Evolutionary conservation across 2,113 vertebrate genomes (phyloP).

Genomic region (Corythoichthys haematopterus): DNA sequence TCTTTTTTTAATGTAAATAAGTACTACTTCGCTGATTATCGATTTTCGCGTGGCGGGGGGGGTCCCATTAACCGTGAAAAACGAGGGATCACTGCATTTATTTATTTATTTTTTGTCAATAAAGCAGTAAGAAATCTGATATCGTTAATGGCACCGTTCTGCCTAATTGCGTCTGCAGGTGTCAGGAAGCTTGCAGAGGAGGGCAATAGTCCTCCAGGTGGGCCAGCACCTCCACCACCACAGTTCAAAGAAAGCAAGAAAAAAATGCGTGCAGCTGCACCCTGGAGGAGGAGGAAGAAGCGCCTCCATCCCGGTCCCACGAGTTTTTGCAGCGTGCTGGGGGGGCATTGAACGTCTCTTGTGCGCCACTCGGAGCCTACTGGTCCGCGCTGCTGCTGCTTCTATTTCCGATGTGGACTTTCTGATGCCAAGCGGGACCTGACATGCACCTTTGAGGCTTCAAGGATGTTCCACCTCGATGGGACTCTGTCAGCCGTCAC

Average conservation of each 20-base stretch:
- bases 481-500: slow-evolving; percentile 67
- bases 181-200: slow-evolving; percentile 2
- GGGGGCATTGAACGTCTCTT: slow-evolving; percentile 50
- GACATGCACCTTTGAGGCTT: slow-evolving; percentile 52
- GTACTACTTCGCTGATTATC: no score
- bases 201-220: slow-evolving; percentile 50
- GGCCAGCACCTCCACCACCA: slow-evolving; percentile 21
- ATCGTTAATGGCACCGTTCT: background rate
- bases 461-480: slow-evolving; percentile 81
- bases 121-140: background rate
- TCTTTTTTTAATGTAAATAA: no score
- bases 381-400: slow-evolving; percentile 16
- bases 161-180: background rate
- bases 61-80: no score
- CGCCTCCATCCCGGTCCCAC: slow-evolving; percentile 15
- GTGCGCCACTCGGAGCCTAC: slow-evolving; percentile 28
- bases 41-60: no score
- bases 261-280: slow-evolving; percentile 16
- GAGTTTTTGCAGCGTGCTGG: slow-evolving; percentile 18
- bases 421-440: slow-evolving; percentile 45
- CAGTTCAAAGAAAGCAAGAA: slow-evolving; percentile 1
- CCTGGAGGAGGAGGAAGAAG: slow-evolving; percentile 4
- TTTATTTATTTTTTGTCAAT: background rate
- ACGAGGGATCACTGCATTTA: no score
- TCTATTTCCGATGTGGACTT: slow-evolving; percentile 25